phyloP scores from a whole-genome alignment of 2,113 vertebrate species.

The Bufo bufo region DNA sequence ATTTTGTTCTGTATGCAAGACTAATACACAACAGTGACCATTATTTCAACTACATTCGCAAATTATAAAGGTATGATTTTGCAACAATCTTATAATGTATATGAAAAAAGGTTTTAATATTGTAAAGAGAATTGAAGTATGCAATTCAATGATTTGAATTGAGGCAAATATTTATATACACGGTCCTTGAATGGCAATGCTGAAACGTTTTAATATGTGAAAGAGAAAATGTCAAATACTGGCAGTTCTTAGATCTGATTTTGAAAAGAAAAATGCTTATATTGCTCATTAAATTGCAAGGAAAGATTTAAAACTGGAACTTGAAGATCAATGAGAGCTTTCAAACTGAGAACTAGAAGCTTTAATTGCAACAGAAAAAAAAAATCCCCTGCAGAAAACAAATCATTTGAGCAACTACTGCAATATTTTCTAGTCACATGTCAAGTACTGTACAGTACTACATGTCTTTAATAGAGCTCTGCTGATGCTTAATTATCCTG shows the following conservation, averaged over 20 bases:
- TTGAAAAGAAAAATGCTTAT: conserved; percentile 50
- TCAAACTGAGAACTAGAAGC: conserved; percentile 44
- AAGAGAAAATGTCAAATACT: conserved; percentile 54
- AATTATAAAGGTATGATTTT: not conserved
- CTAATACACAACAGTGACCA: not conserved
- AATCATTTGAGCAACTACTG: conserved; percentile 45
- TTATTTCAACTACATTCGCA: not conserved
- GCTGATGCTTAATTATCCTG: not conserved
- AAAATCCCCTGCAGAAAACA: conserved; percentile 46
- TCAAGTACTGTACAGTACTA: conserved; percentile 10
- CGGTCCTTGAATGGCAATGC: conserved; percentile 38
- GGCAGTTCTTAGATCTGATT: conserved; percentile 48
- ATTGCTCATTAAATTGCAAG: conserved; percentile 52
- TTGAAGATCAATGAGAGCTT: conserved; percentile 53
- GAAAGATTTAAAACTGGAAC: conserved; percentile 53
- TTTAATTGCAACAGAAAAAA: conserved; percentile 47
- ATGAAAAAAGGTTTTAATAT: not conserved
- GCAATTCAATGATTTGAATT: not conserved
- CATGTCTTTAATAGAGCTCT: not conserved
- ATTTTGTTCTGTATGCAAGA: not conserved
- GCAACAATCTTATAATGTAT: not conserved
- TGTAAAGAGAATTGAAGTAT: conserved; percentile 3
- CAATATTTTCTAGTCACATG: conserved; percentile 47
- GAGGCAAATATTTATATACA: conserved; percentile 36
- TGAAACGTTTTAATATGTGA: conserved; percentile 43